Evolutionary conservation across 2,888 invertebrate genomes (phyloP), one percentile per base, ranked within the genome.

Genomic region (Drosophila diplacantha): DNA sequence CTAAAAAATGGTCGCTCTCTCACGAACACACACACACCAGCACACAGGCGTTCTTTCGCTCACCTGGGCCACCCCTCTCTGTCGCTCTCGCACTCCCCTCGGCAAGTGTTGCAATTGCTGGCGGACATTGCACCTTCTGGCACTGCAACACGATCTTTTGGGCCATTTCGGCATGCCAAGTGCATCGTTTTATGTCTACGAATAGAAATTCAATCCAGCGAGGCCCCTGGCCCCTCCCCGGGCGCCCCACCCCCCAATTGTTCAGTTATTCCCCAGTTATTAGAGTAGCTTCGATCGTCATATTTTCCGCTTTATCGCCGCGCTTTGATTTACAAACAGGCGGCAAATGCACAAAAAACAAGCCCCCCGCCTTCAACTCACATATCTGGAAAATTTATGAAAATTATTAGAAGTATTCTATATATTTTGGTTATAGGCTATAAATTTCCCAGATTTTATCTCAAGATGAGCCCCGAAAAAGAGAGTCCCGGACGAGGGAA

Each of bases 331-430:
- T 78, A 78, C 72, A 84, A 55, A 66, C 62, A 51, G 81, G 78
- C 78, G 78, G 78, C 78, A 65, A 58, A 79, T 80, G 66, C 71
- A 56, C 59, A 47, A 60, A 71, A 59, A 52, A 26, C 12, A 14
- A 18, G 5, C 44, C 29, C 44, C 52, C 54, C 34, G 53, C 59
- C 58, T 58, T 31, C 32, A 31, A 47, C 18, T 31, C 14, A 65
- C 44, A 72, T 83, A 81, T 75, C 78, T 80, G 49, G 66, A 39
- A 75, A 83, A 80, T 84, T 80, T 80, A 80, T 83, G 78, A 83
- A 83, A 83, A 84, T 81, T 84, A 85, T 84, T 81, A 80, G 68
- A 83, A 74, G 72, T 84, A 73, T 75, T 74, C 76, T 84, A 83
- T 78, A 83, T 81, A 71, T 74, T 69, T 73, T 66, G 64, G 72